Base-by-base conservation (phyloP, 2,888 invertebrate species). In the Trichogramma evanescens region DNA sequence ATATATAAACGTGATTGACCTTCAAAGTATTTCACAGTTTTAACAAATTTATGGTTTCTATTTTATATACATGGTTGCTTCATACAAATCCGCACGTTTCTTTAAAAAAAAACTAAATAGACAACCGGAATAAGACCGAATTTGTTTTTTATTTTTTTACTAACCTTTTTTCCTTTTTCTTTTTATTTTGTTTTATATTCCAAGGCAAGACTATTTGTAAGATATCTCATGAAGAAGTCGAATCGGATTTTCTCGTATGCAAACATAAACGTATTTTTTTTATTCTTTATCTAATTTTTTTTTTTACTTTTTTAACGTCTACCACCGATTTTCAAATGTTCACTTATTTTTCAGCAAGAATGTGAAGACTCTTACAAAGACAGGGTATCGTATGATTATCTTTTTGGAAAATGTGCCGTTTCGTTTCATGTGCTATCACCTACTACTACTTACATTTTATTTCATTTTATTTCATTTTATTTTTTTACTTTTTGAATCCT, bases 301-400 rank as follows among this genome's bases (percentile, higher is more conserved):
- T 26, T 26, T 26, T 2, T 2, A 26, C 26, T 26, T 26, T 26
- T 26, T 26, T 2, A 26, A 26, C 26, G 26, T 26, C 26, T 45
- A 45, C 45, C 26, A 45, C n/a, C 9, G 9, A 66, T 71, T 72
- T 70, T 76, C 75, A 76, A 73, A 72, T 66, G 71, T 76, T 72
- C 70, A 74, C 73, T 77, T 77, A 77, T 81, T 86, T 87, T 86
- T 84, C 88, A 88, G 88, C 87, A 85, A 86, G 86, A 87, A 86
- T 87, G 87, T 83, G 87, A 88, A 84, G 88, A 88, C 83, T 84
- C 86, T 84, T 87, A 87, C 87, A 88, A 88, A 86, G 86, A 87
- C 82, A 87, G 88, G 88, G 88, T 88, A 88, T 83, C 79, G 82
- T 83, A 83, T 83, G 71, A 74, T 75, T 75, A 74, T 76, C 69